Evolutionary conservation across 1,140 invertebrate species (phyloP), one percentile per base, ranked within the genome.

Genomic region (Augochlora pura): DNA sequence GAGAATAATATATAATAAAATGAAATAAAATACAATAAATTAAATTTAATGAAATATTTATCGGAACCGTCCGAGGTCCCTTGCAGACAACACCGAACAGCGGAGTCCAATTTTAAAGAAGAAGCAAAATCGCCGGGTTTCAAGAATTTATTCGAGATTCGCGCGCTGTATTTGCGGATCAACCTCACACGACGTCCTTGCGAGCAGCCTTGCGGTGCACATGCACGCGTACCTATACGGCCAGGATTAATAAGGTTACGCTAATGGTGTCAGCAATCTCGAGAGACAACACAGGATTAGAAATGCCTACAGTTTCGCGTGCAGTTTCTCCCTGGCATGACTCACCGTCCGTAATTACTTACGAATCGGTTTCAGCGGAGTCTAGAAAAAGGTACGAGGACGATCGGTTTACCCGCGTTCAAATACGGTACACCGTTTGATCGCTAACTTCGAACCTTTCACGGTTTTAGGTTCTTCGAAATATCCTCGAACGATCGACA

Each of bases 311-410:
- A 60, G 16, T 21, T 32, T 32, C 38, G 21, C 49, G 39, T 27
- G 14, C 66, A 64, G 71, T 27, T 81, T 81, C 49, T 81, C 65
- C 42, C 21, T 27, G 42, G 27, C 23, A 42, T 74, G 54, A 80
- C 21, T 80, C 78, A 69, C 25, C 49, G 38, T 54, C 52, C 18
- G 52, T 23, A 80, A 74, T 74, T 82, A 82, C 57, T 25, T 59
- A 38, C 32, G 65, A 64, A 57, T 63, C 52, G 46, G 46, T 27
- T n/a, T 7, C n/a, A 57, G 49, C 59, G 14, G 14, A 0, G 25
- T 16, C n/a, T 57, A 57, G 49, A 9, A 23, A 21, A 46, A 27
- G 10, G 9, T 32, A 62, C 18, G 25, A 14, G 14, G 23, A 62
- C 23, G 14, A 27, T 16, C 12, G 12, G 12, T 62, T 62, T 12